These are phyloP conservation scores for Platorchestia sp. DNA, from an alignment of 1,140 invertebrate genomes.

Conservation along the genomic window DNA sequence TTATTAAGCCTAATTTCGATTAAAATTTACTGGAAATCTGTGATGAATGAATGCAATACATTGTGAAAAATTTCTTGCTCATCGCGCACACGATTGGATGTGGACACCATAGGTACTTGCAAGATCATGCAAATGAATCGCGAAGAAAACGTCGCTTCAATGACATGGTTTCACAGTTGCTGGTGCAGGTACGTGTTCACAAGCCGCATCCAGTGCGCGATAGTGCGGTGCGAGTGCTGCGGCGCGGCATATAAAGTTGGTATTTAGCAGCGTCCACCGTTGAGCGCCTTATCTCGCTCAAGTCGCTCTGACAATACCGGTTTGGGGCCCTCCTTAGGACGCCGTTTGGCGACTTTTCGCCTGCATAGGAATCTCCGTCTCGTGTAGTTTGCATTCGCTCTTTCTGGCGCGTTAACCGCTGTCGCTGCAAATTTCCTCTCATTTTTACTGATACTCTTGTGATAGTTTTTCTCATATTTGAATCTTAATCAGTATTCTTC, in stretches of 20 bases:
- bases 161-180: background rate
- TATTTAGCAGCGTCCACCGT: background rate
- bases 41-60: background rate
- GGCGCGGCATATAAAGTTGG: background rate
- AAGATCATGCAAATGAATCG: background rate
- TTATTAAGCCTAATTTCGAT: too few species aligned
- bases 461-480: background rate
- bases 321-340: background rate
- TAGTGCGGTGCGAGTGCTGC: background rate
- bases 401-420: background rate
- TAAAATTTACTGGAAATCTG: too few species aligned
- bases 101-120: background rate
- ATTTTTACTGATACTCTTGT: background rate
- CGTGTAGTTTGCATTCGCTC: background rate
- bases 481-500: background rate
- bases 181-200: background rate
- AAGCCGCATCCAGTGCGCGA: background rate
- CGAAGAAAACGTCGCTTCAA: background rate
- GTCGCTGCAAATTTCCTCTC: background rate
- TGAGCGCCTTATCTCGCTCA: background rate
- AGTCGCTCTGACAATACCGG: slow-evolving; percentile 38
- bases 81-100: background rate
- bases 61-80: too few species aligned
- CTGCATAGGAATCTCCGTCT: slow-evolving; percentile 7
- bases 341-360: background rate